Evolutionary conservation across 2,888 invertebrate genomes (phyloP).

Genomic region (Ecliptopera silaceata): DNA sequence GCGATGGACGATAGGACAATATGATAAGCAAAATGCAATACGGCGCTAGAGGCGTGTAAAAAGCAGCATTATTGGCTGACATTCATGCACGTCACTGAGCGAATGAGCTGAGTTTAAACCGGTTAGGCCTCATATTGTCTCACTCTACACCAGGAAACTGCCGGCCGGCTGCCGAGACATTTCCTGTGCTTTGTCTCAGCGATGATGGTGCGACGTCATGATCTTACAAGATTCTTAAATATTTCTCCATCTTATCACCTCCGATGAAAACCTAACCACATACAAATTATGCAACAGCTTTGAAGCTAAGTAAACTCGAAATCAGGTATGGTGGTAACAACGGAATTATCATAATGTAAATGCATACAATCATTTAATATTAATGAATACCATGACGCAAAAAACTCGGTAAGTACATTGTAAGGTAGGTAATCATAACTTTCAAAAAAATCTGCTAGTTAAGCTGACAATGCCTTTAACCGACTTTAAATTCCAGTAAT

Average conservation of each 20-base stretch:
- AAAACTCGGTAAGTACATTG: conserved; percentile 10
- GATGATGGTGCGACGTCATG: conserved; percentile 50
- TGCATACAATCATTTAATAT: conserved; percentile 22
- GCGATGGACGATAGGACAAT: neutral
- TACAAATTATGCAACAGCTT: conserved; percentile 8
- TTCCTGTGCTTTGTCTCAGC: conserved; percentile 76
- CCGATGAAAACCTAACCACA: conserved; percentile 3
- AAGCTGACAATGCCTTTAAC: conserved; percentile 37
- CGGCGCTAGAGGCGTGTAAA: conserved; percentile 9
- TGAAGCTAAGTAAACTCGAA: neutral
- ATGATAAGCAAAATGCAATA: conserved; percentile 2
- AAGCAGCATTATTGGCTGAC: conserved; percentile 20
- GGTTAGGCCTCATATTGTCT: conserved; percentile 78
- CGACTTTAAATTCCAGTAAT: conserved; percentile 47
- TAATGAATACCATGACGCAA: conserved; percentile 26
- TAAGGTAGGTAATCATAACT: conserved; percentile 12
- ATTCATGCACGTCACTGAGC: conserved; percentile 46
- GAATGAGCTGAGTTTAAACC: conserved; percentile 73
- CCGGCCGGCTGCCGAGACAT: conserved; percentile 68
- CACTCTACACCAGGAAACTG: conserved; percentile 78
- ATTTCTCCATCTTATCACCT: conserved; percentile 2
- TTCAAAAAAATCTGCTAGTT: conserved; percentile 20
- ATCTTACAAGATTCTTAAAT: conserved; percentile 17
- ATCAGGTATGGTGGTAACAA: neutral
- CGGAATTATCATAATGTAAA: conserved; percentile 24